A percentile compares a stretch with the other conserved stretches of the same genome.
Conservation (phyloP, 1,140 invertebrate species). For the Leguminivora glycinivorella region DNA sequence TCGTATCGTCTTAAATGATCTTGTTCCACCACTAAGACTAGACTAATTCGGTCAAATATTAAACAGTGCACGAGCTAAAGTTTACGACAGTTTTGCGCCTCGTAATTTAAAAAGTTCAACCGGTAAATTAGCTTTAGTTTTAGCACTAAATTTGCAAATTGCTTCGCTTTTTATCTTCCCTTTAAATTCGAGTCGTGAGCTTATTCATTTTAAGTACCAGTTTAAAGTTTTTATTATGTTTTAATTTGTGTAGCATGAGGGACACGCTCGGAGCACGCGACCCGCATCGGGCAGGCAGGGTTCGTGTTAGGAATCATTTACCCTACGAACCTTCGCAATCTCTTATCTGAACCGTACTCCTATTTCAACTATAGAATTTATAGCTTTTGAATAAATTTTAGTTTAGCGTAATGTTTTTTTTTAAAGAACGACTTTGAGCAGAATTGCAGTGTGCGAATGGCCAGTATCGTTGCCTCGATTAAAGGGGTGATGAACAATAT, state of each 20-base stretch:
- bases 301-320: constrained; percentile 43
- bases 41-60: too few relatives aligned
- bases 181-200: constrained; percentile 48
- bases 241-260: constrained; percentile 69
- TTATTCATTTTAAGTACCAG: constrained; percentile 50
- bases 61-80: too few relatives aligned
- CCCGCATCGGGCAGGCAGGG: constrained; percentile 55
- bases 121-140: too few relatives aligned
- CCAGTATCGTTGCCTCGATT: constrained; percentile 1
- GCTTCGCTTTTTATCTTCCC: constrained; percentile 45
- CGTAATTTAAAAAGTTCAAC: too few relatives aligned
- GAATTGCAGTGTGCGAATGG: constrained; percentile 8
- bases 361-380: neutral
- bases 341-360: constrained; percentile 11
- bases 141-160: neutral
- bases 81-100: too few relatives aligned
- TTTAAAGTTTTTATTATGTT: constrained; percentile 61
- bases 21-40: too few relatives aligned
- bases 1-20: too few relatives aligned
- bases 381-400: neutral
- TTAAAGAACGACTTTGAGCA: neutral
- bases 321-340: constrained; percentile 50
- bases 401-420: neutral
- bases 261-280: constrained; percentile 70
- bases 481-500: constrained; percentile 15